Evolutionary conservation across 2,113 vertebrate species (phyloP).

Genomic region (Phainopepla nitens): DNA sequence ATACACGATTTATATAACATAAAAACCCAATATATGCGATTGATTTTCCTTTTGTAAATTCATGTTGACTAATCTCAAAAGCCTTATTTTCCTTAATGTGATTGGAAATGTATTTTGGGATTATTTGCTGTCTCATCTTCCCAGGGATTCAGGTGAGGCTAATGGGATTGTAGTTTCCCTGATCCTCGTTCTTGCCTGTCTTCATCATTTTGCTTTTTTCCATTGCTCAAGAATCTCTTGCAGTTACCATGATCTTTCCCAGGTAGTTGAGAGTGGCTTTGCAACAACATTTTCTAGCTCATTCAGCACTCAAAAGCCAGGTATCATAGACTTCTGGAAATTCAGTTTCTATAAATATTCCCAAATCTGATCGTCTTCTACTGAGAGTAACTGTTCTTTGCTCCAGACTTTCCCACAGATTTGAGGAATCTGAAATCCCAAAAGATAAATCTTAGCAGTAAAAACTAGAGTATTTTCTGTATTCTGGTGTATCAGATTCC

Average conservation of each 20-base stretch:
- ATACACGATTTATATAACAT: not conserved
- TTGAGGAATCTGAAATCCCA: not conserved
- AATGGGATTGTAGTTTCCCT: not conserved
- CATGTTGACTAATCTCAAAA: not conserved
- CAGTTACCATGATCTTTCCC: not conserved
- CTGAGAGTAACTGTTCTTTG: not conserved
- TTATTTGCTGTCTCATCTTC: not conserved
- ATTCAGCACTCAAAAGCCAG: not conserved
- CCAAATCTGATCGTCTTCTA: not conserved
- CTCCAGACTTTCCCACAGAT: not conserved
- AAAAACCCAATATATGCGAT: not conserved
- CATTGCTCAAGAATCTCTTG: not conserved
- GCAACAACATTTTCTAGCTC: not conserved
- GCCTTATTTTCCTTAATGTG: not conserved
- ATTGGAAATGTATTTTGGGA: not conserved
- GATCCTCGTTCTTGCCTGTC: not conserved
- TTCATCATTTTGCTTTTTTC: not conserved
- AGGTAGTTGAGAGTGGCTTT: not conserved
- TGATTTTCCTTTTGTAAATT: not conserved
- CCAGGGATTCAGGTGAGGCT: not conserved
- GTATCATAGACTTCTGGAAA: not conserved
- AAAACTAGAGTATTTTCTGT: not conserved
- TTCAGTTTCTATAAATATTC: not conserved
- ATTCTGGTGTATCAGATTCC: not conserved
- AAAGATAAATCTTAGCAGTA: not conserved